Evolutionary conservation across 2,113 vertebrate genomes (phyloP), one percentile per base, ranked within the genome.

Genomic region (Furnarius figulus): DNA sequence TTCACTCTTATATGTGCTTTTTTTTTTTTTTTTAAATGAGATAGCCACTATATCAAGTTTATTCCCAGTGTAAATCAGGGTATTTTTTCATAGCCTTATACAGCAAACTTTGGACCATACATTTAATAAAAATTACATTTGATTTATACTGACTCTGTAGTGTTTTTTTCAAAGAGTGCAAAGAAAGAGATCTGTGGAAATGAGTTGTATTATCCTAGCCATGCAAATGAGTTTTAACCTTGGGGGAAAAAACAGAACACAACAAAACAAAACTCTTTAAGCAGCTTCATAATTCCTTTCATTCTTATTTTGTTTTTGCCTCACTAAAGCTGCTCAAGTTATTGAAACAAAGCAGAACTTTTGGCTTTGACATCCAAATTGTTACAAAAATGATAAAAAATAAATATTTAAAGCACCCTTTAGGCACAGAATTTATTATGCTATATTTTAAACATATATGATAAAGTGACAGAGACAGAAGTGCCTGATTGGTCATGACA

Each of bases 401-500:
- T 13, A 11, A n/a, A 31, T 12, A 9, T 75, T 56, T 3, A 35
- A 71, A 65, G 42, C 7, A 23, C 0, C 6, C 12, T 10, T 24
- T 31, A 2, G 2, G 22, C 53, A 61, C 17, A 61, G 50, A 84
- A 15, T 52, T 79, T 79, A 66, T 82, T 63, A 58, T 68, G 22
- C 9, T 83, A 74, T 90, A n/a, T 78, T 96, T 79, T 90, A 93
- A 68, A 68, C 23, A 40, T 37, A 40, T 85, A 90, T 71, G 66
- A 82, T 58, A 72, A 53, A 90, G 40, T 68, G 65, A 72, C 76
- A 83, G 58, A 85, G 70, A 23, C 6, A 53, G 66, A 8, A 70
- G 68, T 78, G 59, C 37, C 84, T 97, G 49, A 86, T 91, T 88
- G 74, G 6, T 31, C 55, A 75, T 89, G 87, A 66, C 81, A 68